A percentile compares a stretch with the other conserved stretches of the same genome.
phyloP scores from a whole-genome alignment of 2,888 invertebrate genomes.

The Hirtodrosophila histrioides region DNA sequence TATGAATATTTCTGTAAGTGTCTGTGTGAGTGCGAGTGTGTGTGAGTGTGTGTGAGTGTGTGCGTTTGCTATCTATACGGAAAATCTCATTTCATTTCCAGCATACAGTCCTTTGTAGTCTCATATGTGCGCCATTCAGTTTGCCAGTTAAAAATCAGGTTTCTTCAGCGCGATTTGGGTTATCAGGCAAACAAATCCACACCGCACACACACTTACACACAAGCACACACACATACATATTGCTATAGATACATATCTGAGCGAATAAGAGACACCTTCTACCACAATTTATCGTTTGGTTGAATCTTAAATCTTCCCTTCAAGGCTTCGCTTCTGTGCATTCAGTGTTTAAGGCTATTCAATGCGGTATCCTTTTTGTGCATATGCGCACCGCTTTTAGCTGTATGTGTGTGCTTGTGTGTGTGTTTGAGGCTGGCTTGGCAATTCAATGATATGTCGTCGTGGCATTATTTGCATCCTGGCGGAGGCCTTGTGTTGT shows the following conservation, averaged over 20 bases:
- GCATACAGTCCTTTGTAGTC: conserved; percentile 50
- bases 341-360: conserved; percentile 41
- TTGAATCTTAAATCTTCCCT: conserved; percentile 65
- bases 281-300: conserved; percentile 75
- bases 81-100: conserved; percentile 74
- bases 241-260: conserved; percentile 36
- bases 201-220: conserved; percentile 22
- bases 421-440: conserved; percentile 20
- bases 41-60: conserved; percentile 30
- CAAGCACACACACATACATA: conserved; percentile 4
- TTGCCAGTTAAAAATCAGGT: conserved; percentile 76
- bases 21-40: conserved; percentile 2
- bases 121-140: conserved; percentile 52
- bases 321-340: conserved; percentile 49
- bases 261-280: conserved; percentile 67
- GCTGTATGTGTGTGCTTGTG: conserved; percentile 6
- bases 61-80: conserved; percentile 56
- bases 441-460: conserved; percentile 35
- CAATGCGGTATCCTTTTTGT: conserved; percentile 11
- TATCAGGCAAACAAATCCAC: conserved; percentile 67
- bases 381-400: not conserved
- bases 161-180: conserved; percentile 63
- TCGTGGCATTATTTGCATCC: conserved; percentile 43
- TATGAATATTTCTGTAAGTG: conserved; percentile 34
- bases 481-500: conserved; percentile 24